A percentile compares a stretch with the other conserved stretches of the same genome.
These are phyloP conservation scores for Drosophila nasuta DNA, from an alignment of 1,140 invertebrate species.

Conservation along the genomic window DNA sequence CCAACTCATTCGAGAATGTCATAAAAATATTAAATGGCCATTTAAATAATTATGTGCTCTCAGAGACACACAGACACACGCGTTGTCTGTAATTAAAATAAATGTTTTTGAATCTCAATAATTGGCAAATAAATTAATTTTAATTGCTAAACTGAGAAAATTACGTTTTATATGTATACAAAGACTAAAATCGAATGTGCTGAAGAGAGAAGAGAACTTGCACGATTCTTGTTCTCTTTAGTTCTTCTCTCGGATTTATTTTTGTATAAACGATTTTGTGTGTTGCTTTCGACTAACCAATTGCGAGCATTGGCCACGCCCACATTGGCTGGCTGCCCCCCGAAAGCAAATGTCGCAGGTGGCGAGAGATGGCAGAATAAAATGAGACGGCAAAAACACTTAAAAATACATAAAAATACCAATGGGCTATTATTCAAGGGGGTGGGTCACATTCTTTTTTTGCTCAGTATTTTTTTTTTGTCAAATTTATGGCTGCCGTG, in stretches of 20 bases:
- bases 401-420: constrained; percentile 83
- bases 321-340: constrained; percentile 13
- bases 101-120: constrained; percentile 77
- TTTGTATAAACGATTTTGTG: constrained; percentile 50
- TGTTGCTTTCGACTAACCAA: constrained; percentile 55
- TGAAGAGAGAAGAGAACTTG: too few relatives aligned
- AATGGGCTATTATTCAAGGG: constrained; percentile 40
- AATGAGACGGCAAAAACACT: constrained; percentile 58
- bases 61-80: constrained; percentile 9
- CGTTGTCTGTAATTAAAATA: constrained; percentile 73
- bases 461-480: constrained; percentile 28
- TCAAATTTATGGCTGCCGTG: constrained; percentile 58
- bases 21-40: constrained; percentile 70
- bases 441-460: constrained; percentile 1
- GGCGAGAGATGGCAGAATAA: constrained; percentile 43
- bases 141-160: constrained; percentile 64
- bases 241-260: constrained; percentile 27
- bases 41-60: constrained; percentile 49
- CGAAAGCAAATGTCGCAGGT: constrained; percentile 65
- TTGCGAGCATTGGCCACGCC: constrained; percentile 67
- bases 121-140: constrained; percentile 81
- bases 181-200: constrained; percentile 46
- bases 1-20: constrained; percentile 39
- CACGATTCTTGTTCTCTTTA: neutral
- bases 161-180: constrained; percentile 61